Conservation (phyloP, 1,140 invertebrate genomes). For the Saccostrea echinata region DNA sequence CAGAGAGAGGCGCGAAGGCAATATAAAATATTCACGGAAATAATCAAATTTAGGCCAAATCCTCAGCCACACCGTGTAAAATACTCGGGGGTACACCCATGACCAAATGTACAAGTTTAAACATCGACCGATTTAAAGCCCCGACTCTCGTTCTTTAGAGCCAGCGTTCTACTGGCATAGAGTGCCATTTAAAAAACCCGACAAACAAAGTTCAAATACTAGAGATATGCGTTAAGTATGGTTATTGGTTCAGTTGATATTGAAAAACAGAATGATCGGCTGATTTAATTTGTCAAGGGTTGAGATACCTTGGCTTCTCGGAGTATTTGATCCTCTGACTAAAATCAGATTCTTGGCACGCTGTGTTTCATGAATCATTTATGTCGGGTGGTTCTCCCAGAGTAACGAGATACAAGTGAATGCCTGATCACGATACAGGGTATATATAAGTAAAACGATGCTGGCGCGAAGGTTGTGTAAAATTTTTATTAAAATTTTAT, state of each 20-base stretch:
- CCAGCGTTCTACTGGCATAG: background rate
- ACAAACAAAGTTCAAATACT: background rate
- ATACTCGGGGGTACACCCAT: background rate
- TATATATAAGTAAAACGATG: background rate
- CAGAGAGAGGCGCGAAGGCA: background rate
- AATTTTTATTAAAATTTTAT: background rate
- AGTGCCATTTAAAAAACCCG: slow-evolving; percentile 11
- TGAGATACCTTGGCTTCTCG: background rate
- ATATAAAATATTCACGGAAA: background rate
- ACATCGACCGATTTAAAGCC: slow-evolving; percentile 18
- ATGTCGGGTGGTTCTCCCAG: slow-evolving; percentile 13
- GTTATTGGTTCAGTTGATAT: background rate
- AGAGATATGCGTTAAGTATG: slow-evolving; percentile 8
- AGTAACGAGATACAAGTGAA: background rate
- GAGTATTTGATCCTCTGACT: background rate
- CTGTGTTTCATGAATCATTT: background rate
- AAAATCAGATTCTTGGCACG: slow-evolving; percentile 12
- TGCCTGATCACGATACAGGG: background rate
- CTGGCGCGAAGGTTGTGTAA: background rate
- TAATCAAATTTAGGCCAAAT: background rate
- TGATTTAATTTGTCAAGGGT: background rate
- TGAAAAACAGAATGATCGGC: slow-evolving; percentile 25
- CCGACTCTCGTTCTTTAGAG: background rate
- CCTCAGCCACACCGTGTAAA: background rate
- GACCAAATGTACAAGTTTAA: background rate